Evolutionary conservation across 1,140 invertebrate species (phyloP).

Genomic region (Diorhabda sublineata): DNA sequence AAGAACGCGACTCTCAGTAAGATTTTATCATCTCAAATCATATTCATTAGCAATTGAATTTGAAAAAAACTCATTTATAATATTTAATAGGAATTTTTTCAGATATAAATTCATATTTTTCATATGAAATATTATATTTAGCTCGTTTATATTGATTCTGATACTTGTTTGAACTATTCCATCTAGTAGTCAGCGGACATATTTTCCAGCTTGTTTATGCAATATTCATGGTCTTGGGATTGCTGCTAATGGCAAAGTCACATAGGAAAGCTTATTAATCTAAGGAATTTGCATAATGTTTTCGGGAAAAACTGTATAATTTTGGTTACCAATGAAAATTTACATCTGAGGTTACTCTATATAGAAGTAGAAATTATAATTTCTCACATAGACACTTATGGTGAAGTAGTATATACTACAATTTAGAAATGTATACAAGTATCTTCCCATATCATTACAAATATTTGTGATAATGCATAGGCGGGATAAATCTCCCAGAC

Average conservation of each 20-base stretch:
- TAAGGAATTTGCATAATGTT: not conserved
- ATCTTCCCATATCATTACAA: not conserved
- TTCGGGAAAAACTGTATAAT: not conserved
- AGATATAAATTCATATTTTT: no score
- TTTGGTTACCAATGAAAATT: not conserved
- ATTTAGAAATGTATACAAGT: not conserved
- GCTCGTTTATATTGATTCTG: no score
- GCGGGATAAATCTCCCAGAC: not conserved
- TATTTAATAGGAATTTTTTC: no score
- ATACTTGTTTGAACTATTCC: no score
- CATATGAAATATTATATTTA: no score
- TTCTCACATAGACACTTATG: not conserved
- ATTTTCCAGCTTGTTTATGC: not conserved
- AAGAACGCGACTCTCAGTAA: no score
- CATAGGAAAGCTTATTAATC: not conserved
- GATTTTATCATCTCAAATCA: no score
- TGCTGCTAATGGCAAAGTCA: slow-evolving; percentile 1
- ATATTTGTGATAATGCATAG: not conserved
- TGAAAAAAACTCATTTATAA: no score
- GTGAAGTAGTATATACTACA: not conserved
- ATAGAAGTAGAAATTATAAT: not conserved
- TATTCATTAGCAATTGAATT: no score
- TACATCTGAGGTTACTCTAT: not conserved
- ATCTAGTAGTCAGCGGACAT: not conserved
- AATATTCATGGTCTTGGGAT: not conserved